Percentiles rank a stretch among this genome's conserved stretches.
Conservation (phyloP, 2,797 vertebrate genomes). For the Ctenosaura bakeri region DNA sequence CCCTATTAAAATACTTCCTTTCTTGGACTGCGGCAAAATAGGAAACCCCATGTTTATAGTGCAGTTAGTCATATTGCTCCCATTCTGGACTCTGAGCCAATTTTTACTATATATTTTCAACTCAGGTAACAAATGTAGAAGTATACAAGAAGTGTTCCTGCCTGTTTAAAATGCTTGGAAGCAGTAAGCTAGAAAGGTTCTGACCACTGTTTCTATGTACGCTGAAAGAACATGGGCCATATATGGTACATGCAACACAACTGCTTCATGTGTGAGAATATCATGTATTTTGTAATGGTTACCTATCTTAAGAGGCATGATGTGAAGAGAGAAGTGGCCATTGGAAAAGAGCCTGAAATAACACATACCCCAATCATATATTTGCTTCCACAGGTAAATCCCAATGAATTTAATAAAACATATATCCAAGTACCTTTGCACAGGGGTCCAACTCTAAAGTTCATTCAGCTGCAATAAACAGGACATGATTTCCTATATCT, state of each 20-base stretch:
- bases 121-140: neutral
- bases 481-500: neutral
- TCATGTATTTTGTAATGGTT: neutral
- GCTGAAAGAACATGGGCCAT: neutral
- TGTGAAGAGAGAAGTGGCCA: neutral
- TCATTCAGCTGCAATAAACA: neutral
- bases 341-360: neutral
- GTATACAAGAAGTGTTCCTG: neutral
- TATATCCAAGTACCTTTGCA: neutral
- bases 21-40: neutral
- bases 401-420: neutral
- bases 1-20: neutral
- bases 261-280: neutral
- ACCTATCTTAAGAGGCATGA: neutral
- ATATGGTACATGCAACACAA: neutral
- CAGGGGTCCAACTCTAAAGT: neutral
- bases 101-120: neutral
- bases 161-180: slow-evolving; percentile 6
- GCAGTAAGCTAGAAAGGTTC: neutral
- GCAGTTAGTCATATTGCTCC: neutral
- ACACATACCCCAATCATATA: neutral
- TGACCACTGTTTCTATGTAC: too few relatives aligned
- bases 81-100: neutral
- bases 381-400: neutral
- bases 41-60: too few relatives aligned